A percentile compares a stretch with the other conserved stretches of the same genome.
Conservation (phyloP, 2,888 invertebrate genomes). For the Scaptomyza tumidula region DNA sequence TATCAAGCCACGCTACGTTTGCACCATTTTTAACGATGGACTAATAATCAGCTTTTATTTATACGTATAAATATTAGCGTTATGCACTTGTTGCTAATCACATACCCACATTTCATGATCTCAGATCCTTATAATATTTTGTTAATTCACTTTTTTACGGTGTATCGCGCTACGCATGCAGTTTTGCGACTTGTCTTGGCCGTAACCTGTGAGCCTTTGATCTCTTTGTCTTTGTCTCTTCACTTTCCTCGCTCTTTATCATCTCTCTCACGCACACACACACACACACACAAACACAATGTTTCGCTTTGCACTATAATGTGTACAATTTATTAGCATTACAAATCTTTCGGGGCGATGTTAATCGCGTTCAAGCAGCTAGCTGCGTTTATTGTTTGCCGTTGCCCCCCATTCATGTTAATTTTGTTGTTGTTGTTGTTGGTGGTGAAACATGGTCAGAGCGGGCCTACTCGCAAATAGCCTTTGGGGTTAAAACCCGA, state of each 20-base stretch:
- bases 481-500: slow-evolving; percentile 48
- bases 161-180: slow-evolving; percentile 29
- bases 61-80: background rate
- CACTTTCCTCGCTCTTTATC: background rate
- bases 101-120: background rate
- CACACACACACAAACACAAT: background rate
- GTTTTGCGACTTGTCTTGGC: slow-evolving; percentile 4
- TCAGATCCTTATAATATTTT: background rate
- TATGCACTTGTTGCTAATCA: background rate
- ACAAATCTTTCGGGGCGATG: slow-evolving; percentile 73
- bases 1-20: background rate
- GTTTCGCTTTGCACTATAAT: slow-evolving; percentile 51
- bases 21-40: background rate
- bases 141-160: slow-evolving; percentile 21
- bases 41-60: background rate
- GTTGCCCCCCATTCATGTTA: slow-evolving; percentile 29
- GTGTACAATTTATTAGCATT: slow-evolving; percentile 75
- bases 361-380: slow-evolving; percentile 58
- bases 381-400: slow-evolving; percentile 55
- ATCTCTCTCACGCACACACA: background rate
- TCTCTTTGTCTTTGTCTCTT: background rate
- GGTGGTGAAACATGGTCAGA: slow-evolving; percentile 52
- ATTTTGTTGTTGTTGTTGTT: slow-evolving; percentile 15
- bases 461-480: slow-evolving; percentile 58
- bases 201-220: slow-evolving; percentile 22